A percentile compares a stretch with the other conserved stretches of the same genome.
phyloP scores from a whole-genome alignment of 1,140 invertebrate genomes.

The Calephelis virginiensis region DNA sequence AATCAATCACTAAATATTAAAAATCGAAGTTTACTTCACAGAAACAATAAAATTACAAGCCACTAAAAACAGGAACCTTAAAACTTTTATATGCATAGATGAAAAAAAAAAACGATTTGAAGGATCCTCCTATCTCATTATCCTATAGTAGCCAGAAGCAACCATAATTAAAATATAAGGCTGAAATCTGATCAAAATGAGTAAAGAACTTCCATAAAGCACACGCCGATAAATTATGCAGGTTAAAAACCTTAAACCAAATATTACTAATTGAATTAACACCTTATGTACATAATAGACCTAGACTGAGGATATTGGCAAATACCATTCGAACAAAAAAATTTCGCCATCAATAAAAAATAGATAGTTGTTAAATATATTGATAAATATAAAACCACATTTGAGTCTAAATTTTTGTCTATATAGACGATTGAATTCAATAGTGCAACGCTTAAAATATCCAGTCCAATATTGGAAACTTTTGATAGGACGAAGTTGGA shows the following conservation, averaged over 20 bases:
- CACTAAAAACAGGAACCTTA: not conserved
- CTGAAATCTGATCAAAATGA: not conserved
- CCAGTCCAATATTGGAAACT: constrained; percentile 24
- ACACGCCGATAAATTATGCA: not conserved
- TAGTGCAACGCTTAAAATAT: constrained; percentile 31
- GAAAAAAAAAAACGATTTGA: no score
- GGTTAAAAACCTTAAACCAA: not conserved
- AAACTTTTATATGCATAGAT: no score
- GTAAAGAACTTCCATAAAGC: not conserved
- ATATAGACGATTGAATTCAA: constrained; percentile 33
- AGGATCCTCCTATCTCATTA: no score
- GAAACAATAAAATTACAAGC: not conserved
- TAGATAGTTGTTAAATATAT: not conserved
- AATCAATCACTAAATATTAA: not conserved
- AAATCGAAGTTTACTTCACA: not conserved
- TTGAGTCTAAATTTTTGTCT: not conserved
- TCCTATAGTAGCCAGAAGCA: no score
- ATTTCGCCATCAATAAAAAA: no score
- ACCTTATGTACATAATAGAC: not conserved
- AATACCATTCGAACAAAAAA: not conserved
- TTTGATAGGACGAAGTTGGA: not conserved
- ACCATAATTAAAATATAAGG: not conserved
- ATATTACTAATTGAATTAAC: not conserved
- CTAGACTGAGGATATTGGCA: not conserved
- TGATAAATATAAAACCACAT: not conserved